These are phyloP conservation scores for Thymelicus acteon DNA, from an alignment of 2,888 invertebrate species.

Conservation along the genomic window DNA sequence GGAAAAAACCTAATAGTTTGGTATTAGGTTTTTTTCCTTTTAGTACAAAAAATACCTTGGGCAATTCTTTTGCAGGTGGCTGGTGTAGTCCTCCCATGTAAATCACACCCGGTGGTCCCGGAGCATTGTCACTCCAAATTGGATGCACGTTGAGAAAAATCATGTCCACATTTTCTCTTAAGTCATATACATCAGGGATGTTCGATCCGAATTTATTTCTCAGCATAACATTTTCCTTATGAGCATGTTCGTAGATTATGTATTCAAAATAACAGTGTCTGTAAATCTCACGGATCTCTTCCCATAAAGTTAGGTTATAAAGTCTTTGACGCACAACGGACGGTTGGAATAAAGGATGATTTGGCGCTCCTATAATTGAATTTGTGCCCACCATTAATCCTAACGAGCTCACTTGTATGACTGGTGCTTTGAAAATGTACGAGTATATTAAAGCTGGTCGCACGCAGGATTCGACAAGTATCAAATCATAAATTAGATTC, in stretches of 20 bases:
- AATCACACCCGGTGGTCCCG: slow-evolving; percentile 59
- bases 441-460: slow-evolving; percentile 45
- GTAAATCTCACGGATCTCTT: slow-evolving; percentile 48
- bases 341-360: slow-evolving; percentile 48
- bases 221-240: slow-evolving; percentile 1
- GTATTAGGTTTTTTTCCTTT: too few species aligned
- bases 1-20: too few species aligned
- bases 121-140: slow-evolving; percentile 53
- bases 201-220: slow-evolving; percentile 33
- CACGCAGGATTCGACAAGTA: slow-evolving; percentile 49
- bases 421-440: slow-evolving; percentile 51
- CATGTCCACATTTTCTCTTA: slow-evolving; percentile 56
- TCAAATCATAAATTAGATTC: slow-evolving; percentile 49
- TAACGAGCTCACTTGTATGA: slow-evolving; percentile 54
- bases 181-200: slow-evolving; percentile 43
- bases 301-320: slow-evolving; percentile 48
- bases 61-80: slow-evolving; percentile 52
- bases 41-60: slow-evolving; percentile 50
- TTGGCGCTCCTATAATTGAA: slow-evolving; percentile 44
- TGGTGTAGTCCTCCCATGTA: slow-evolving; percentile 63
- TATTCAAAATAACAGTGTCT: slow-evolving; percentile 32
- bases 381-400: slow-evolving; percentile 42
- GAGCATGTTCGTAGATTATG: neutral
- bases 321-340: slow-evolving; percentile 41
- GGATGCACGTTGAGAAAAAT: slow-evolving; percentile 66